A percentile compares a stretch with the other conserved stretches of the same genome.
Conservation (phyloP, 1,140 invertebrate species). For the Formica selysi region DNA sequence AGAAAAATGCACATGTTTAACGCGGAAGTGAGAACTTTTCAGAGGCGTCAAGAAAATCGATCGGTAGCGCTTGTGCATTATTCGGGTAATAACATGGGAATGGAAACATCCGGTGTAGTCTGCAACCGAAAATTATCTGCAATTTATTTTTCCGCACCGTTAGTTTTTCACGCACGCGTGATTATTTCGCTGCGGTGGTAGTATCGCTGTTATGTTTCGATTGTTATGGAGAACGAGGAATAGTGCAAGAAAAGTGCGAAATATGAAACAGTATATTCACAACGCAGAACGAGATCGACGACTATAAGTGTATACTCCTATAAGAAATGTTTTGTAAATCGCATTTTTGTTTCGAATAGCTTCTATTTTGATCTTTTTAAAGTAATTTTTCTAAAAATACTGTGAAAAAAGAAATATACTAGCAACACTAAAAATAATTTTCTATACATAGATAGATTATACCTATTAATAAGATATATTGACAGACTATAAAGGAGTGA, state of each 20-base stretch:
- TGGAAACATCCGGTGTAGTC: not conserved
- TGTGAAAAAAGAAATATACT: no score
- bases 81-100: slow-evolving; percentile 28
- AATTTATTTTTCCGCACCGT: not conserved
- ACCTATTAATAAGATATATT: no score
- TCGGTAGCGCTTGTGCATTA: not conserved
- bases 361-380: no score
- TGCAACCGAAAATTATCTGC: not conserved
- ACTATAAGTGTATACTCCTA: not conserved
- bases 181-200: not conserved
- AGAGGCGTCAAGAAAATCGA: slow-evolving; percentile 1
- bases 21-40: not conserved
- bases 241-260: not conserved
- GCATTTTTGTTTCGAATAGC: no score
- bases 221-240: not conserved
- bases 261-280: not conserved
- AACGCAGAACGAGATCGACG: not conserved
- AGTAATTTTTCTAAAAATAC: no score
- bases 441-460: no score
- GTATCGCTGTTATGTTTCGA: not conserved
- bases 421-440: no score
- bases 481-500: no score
- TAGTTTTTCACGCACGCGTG: not conserved
- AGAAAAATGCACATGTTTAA: slow-evolving; percentile 8
- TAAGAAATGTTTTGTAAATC: no score